Evolutionary conservation across 2,797 vertebrate genomes (phyloP).

Genomic region (Masticophis lateralis): DNA sequence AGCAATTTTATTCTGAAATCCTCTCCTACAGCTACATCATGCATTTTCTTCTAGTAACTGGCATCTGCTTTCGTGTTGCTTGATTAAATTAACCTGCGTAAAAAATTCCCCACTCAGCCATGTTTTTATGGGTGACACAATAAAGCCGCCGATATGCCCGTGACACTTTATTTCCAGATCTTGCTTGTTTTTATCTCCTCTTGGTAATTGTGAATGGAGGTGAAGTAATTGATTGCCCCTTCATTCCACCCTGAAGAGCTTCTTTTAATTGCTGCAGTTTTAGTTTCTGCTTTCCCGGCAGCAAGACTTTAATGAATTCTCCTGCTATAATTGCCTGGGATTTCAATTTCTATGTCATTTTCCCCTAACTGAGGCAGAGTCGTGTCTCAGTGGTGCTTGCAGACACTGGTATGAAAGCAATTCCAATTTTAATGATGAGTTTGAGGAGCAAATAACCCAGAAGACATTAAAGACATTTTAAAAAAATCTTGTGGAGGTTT

Average conservation of each 20-base stretch:
- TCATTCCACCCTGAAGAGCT: conserved; percentile 14
- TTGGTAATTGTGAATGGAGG: neutral
- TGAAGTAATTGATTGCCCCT: neutral
- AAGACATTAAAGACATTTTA: neutral
- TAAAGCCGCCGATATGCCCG: neutral
- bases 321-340: neutral
- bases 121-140: neutral
- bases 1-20: neutral
- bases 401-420: neutral
- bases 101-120: neutral
- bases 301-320: neutral
- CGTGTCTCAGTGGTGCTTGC: neutral
- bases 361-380: neutral
- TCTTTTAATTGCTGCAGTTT: neutral
- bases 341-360: neutral
- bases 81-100: neutral
- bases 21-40: neutral
- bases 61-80: neutral
- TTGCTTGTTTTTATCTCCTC: neutral
- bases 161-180: neutral
- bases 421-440: neutral
- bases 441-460: neutral
- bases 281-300: neutral
- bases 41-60: neutral
- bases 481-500: neutral